Evolutionary conservation across 2,113 vertebrate genomes (phyloP).

Genomic region (Empidonax traillii): DNA sequence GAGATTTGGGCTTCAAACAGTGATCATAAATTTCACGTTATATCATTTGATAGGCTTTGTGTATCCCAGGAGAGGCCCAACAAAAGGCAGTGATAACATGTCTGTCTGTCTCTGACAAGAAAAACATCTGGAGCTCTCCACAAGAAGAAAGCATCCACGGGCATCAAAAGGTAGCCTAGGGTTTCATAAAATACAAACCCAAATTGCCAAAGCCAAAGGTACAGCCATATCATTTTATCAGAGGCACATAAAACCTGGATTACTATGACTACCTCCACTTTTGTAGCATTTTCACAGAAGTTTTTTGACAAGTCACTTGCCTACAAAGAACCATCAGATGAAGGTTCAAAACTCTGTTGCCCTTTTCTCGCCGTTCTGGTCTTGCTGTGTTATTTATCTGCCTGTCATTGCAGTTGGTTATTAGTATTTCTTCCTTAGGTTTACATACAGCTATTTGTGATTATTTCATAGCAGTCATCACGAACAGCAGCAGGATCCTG

Average conservation of each 20-base stretch:
- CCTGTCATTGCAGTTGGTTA: not conserved
- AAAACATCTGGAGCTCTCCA: not conserved
- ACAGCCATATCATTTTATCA: not conserved
- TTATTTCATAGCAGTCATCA: not conserved
- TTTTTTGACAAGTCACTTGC: not conserved
- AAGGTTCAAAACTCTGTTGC: not conserved
- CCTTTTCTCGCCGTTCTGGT: not conserved
- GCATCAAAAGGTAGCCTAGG: not conserved
- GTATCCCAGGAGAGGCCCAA: not conserved
- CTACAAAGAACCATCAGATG: not conserved
- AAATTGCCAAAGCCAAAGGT: not conserved
- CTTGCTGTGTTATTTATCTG: not conserved
- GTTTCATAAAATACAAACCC: not conserved
- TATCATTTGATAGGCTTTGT: not conserved
- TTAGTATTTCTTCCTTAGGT: not conserved
- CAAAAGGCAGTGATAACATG: accelerated
- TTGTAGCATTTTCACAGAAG: not conserved
- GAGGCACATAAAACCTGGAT: accelerated
- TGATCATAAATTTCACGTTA: not conserved
- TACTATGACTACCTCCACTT: not conserved
- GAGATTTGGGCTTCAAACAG: not conserved
- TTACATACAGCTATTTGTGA: not conserved
- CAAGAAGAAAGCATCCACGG: accelerated
- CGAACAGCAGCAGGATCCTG: not conserved
- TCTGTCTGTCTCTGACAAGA: not conserved